These are phyloP conservation scores for Sycophaga agraensis DNA, from an alignment of 1,140 invertebrate genomes.

Conservation along the genomic window DNA sequence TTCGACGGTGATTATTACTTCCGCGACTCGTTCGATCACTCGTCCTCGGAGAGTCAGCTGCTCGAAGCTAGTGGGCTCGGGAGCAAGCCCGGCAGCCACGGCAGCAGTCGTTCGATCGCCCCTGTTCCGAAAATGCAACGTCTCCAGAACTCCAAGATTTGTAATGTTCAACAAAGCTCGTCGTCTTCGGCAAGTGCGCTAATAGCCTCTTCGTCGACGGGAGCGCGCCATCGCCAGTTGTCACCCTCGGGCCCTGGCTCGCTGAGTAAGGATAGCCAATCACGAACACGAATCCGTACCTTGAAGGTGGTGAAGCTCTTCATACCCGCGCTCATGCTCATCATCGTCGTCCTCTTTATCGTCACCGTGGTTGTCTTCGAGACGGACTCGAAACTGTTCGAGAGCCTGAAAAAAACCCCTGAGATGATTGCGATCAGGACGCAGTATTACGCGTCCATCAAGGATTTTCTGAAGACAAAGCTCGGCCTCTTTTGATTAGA, in stretches of 20 bases:
- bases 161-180: constrained; percentile 33
- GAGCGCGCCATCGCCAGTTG: constrained; percentile 24
- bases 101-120: constrained; percentile 53
- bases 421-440: constrained; percentile 76
- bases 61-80: constrained; percentile 50
- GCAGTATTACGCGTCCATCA: constrained; percentile 81
- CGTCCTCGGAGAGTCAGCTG: constrained; percentile 71
- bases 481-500: constrained; percentile 56
- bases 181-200: constrained; percentile 24
- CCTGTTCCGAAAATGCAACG: constrained; percentile 63
- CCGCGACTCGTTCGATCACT: constrained; percentile 76
- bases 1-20: constrained; percentile 66
- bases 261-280: neutral
- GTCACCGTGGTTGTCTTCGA: constrained; percentile 71
- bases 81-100: constrained; percentile 34
- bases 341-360: constrained; percentile 66
- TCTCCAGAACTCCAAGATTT: constrained; percentile 56
- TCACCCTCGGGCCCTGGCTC: neutral
- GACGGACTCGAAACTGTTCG: constrained; percentile 72
- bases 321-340: constrained; percentile 71
- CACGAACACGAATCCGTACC: constrained; percentile 32
- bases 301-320: constrained; percentile 67
- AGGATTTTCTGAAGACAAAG: constrained; percentile 69
- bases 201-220: neutral
- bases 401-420: constrained; percentile 70